Evolutionary conservation across 2,113 vertebrate genomes (phyloP), one percentile per base, ranked within the genome.

Genomic region (Anhinga rufa): DNA sequence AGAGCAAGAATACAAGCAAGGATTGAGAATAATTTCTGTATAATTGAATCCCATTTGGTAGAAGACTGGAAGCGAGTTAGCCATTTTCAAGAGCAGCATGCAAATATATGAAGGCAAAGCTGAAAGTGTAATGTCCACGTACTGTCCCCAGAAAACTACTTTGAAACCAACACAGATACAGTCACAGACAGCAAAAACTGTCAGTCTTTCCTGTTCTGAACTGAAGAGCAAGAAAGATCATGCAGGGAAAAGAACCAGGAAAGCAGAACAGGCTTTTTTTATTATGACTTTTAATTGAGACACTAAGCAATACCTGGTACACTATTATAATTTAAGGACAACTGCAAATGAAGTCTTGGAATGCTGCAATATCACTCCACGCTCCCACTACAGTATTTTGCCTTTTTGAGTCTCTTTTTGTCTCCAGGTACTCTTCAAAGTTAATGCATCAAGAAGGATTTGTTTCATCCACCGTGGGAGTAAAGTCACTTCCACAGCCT

Each of bases 11-110:
- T 29, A 90, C 54, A 49, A 72, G 52, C 31, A 90, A 93, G 78
- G 90, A 92, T 34, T 78, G 87, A 72, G 68, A 94, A 54, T 40
- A 90, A 94, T 93, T 96, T 95, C 86, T 90, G 28, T 82, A 90
- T 92, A 91, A 94, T 87, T 24, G 21, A 52, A 89, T 69, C 40
- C n/a, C 70, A 82, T 83, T 88, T 76, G 70, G 57, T 38, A 94
- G 82, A 95, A 95, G 95, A 76, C 87, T 93, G 92, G 31, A 82
- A 95, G 95, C 12, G 75, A 96, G 60, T 44, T 79, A 64, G 48
- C 31, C 49, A 31, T 87, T 95, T 91, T 89, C 38, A 82, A 79
- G 34, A 82, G 49, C 31, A 76, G n/a, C 58, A 58, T 34, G 40
- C 42, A 92, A 65, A 48, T 46, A 44, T 3, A 80, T 2, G n/a